Conservation (phyloP, 2,888 invertebrate genomes). For the Agelastica alni region DNA sequence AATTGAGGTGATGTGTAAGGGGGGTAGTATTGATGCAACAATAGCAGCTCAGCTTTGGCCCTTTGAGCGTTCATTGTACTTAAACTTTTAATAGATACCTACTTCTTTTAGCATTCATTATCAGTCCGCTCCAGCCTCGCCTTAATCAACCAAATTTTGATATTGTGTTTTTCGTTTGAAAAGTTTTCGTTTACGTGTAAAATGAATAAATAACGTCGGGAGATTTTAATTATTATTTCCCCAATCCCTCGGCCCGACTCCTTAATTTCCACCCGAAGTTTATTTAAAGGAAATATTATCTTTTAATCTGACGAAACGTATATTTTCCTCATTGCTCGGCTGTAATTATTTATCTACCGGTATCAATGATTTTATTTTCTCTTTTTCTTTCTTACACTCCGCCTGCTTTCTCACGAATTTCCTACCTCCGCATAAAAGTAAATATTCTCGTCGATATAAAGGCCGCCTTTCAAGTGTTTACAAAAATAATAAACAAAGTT, state of each 20-base stretch:
- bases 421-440: no score
- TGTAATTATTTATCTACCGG: constrained; percentile 13
- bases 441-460: no score
- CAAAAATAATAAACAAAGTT: no score
- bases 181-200: constrained; percentile 51
- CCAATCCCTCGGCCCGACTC: constrained; percentile 29
- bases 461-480: no score
- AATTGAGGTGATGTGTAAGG: constrained; percentile 59
- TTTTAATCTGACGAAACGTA: constrained; percentile 37
- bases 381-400: background rate
- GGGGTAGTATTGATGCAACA: constrained; percentile 53
- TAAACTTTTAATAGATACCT: constrained; percentile 58
- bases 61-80: constrained; percentile 47
- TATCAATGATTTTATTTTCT: constrained; percentile 4
- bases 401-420: no score
- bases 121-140: constrained; percentile 51
- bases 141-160: constrained; percentile 56
- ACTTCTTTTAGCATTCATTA: constrained; percentile 57
- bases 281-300: constrained; percentile 44
- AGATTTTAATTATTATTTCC: constrained; percentile 52
- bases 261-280: constrained; percentile 42
- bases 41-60: constrained; percentile 38
- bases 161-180: constrained; percentile 42
- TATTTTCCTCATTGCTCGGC: constrained; percentile 6
- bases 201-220: constrained; percentile 53